phyloP scores from a whole-genome alignment of 2,113 vertebrate genomes.

The Paramisgurnus dabryanus region DNA sequence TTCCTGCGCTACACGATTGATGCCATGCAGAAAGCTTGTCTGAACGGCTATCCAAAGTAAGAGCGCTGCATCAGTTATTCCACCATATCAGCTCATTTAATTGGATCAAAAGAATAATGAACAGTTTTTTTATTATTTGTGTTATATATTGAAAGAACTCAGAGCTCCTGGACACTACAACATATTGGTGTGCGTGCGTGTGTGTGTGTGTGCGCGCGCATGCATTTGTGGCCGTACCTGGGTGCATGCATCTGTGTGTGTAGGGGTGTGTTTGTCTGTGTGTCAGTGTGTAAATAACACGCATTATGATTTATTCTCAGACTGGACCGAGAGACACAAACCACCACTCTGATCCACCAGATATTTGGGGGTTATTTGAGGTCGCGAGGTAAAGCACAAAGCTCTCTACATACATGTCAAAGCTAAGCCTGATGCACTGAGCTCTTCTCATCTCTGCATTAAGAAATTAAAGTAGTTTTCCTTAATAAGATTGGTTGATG shows the following conservation, averaged over 20 bases:
- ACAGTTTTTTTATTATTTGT: background rate
- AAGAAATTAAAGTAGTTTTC: too few species aligned
- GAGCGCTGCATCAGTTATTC: conserved; percentile 30
- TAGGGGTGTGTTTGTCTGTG: too few species aligned
- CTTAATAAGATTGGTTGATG: too few species aligned
- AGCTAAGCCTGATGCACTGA: background rate
- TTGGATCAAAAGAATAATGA: background rate
- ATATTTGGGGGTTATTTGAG: conserved; percentile 96
- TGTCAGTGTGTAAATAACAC: too few species aligned
- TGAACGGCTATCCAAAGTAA: conserved; percentile 89
- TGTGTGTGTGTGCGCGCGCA: too few species aligned
- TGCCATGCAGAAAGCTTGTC: conserved; percentile 96
- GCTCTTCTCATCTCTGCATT: too few species aligned
- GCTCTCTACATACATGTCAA: background rate
- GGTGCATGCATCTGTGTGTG: too few species aligned
- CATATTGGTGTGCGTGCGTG: too few species aligned
- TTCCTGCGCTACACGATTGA: conserved; percentile 94
- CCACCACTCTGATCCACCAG: conserved; percentile 92
- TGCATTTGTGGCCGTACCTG: too few species aligned
- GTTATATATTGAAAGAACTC: too few species aligned
- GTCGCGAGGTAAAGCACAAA: conserved; percentile 81
- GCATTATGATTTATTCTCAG: conserved; percentile 61
- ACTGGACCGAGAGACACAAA: conserved; percentile 91
- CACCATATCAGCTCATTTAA: background rate
- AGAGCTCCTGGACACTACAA: too few species aligned